Evolutionary conservation across 2,113 vertebrate species (phyloP), one percentile per base, ranked within the genome.

Genomic region (Malurus alboscapulatus): DNA sequence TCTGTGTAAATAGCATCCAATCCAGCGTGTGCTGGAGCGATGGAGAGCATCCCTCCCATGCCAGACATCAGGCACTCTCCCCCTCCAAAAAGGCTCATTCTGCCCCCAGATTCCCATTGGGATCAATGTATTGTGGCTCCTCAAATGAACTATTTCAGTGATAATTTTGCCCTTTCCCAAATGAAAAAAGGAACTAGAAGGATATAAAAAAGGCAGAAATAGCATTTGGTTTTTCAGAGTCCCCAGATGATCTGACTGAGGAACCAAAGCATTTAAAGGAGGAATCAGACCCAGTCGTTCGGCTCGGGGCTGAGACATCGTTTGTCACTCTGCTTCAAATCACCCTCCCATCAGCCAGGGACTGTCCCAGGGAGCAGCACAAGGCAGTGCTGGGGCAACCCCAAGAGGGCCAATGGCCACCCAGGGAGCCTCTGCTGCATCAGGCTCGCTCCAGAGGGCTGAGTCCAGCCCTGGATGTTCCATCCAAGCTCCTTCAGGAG

Each of bases 281-380:
- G 73, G 38, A 14, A 29, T 73, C 51, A 71, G 32, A 30, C 47
- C 42, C 3, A 0, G 34, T 50, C 0, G 0, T 30, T 73, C 12
- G 32, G 40, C 83, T 75, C 47, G 4, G 45, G 50, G 44, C 62
- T 0, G 0, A 47, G 79, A 11, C 34, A 24, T 30, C 0, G 0
- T 80, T 66, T 58, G 63, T 57, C 27, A 40, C 36, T 3, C 3
- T 0, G 12, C 38, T 78, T 51, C 87, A 20, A 34, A 30, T 5
- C 14, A 1, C 65, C 1, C 1, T 36, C 77, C 36, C 20, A 0
- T n/a, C 91, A 40, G 20, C 69, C 85, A 9, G 8, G 3, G 2
- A 57, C 75, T 55, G n/a, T 72, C 65, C 74, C 7, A 0, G 76
- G 7, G 40, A 65, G 59, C 10, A 0, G 73, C 90, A 45, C 3